Percentiles rank a stretch among this genome's conserved stretches.
Conservation (phyloP, 2,888 invertebrate genomes). For the Vandiemenella viatica region DNA sequence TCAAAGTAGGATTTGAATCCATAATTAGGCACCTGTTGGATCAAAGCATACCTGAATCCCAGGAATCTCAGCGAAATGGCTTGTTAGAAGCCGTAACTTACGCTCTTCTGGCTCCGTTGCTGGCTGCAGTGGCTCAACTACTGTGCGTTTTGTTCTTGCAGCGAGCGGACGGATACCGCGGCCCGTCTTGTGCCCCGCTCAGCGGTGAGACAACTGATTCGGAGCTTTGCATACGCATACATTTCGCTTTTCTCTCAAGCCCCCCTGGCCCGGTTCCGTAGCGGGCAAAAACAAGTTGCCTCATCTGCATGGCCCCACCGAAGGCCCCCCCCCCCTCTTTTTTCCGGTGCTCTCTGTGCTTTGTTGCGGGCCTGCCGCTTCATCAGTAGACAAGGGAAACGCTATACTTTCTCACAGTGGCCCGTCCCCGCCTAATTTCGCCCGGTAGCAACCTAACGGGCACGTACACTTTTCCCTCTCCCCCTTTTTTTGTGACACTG, state of each 20-base stretch:
- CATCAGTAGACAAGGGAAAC: not conserved
- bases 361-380: too few relatives aligned
- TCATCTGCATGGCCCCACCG: not conserved
- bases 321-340: not conserved
- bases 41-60: too few relatives aligned
- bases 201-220: not conserved
- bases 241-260: not conserved
- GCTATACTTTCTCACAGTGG: not conserved
- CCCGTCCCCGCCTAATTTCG: too few relatives aligned
- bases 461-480: too few relatives aligned
- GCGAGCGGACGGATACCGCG: too few relatives aligned
- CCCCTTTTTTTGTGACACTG: too few relatives aligned
- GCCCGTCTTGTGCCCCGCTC: not conserved
- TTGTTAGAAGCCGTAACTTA: too few relatives aligned
- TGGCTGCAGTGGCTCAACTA: not conserved
- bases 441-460: too few relatives aligned
- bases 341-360: not conserved
- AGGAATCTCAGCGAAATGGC: too few relatives aligned
- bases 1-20: too few relatives aligned
- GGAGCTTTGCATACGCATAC: not conserved
- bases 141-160: not conserved
- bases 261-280: not conserved
- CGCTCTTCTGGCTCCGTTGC: too few relatives aligned
- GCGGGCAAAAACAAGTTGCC: not conserved
- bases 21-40: too few relatives aligned